Percentiles rank a stretch among this genome's conserved stretches.
Conservation (phyloP, 2,113 vertebrate species). For the Puffinus mauretanicus region DNA sequence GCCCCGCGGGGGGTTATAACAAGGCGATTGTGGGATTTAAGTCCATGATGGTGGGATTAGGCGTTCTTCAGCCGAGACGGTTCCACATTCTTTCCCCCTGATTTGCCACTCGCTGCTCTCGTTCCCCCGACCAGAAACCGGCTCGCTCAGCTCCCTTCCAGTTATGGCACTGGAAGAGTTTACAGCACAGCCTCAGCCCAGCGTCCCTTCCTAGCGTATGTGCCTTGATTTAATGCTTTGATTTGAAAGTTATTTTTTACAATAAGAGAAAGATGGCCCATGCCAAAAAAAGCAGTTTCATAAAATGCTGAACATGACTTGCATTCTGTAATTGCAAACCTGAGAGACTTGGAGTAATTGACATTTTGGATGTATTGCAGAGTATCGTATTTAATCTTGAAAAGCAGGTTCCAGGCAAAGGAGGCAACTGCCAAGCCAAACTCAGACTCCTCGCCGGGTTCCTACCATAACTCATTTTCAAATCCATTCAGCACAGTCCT, state of each 20-base stretch:
- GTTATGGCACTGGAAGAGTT: background rate
- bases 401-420: constrained; percentile 70
- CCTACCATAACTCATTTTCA: constrained; percentile 66
- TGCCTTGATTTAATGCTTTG: constrained; percentile 74
- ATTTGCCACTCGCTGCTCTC: constrained; percentile 1
- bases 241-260: constrained; percentile 75
- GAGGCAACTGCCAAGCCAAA: constrained; percentile 70
- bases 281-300: constrained; percentile 76
- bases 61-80: constrained; percentile 13
- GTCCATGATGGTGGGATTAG: constrained; percentile 34
- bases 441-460: constrained; percentile 57
- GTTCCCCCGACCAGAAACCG: background rate
- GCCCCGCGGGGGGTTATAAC: background rate
- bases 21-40: constrained; percentile 37
- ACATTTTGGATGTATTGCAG: constrained; percentile 70
- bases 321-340: constrained; percentile 74
- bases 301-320: constrained; percentile 72
- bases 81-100: constrained; percentile 34
- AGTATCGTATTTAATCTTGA: constrained; percentile 71
- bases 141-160: constrained; percentile 7
- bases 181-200: background rate
- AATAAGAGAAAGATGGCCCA: constrained; percentile 56
- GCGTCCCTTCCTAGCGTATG: constrained; percentile 27
- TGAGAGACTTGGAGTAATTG: constrained; percentile 71
- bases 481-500: constrained; percentile 56